Percentiles rank a stretch among this genome's conserved stretches.
phyloP scores from a whole-genome alignment of 2,888 invertebrate species.

The Balanococcus diminutus region DNA sequence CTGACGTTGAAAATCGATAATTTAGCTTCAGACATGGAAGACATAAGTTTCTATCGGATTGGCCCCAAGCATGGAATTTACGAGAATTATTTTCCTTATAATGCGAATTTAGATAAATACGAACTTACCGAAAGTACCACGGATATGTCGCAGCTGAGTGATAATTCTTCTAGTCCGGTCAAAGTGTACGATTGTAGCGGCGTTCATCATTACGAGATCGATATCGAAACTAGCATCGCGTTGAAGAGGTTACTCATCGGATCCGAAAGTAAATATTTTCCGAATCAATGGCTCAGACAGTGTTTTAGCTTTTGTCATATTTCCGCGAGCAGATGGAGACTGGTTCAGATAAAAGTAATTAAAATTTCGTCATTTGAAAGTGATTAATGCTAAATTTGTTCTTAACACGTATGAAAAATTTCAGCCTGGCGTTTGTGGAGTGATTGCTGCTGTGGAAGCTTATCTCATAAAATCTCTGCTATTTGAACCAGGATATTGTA shows the following conservation, averaged over 20 bases:
- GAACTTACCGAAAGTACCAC: conserved; percentile 36
- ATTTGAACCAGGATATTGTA: conserved; percentile 59
- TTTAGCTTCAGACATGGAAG: conserved; percentile 36
- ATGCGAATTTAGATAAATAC: conserved; percentile 10
- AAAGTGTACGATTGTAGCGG: neutral
- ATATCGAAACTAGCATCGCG: neutral
- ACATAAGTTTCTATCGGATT: conserved; percentile 42
- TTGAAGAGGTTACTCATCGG: conserved; percentile 43
- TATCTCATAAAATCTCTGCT: conserved; percentile 63
- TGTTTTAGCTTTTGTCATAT: conserved; percentile 51
- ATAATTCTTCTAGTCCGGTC: conserved; percentile 46
- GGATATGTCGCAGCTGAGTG: conserved; percentile 11
- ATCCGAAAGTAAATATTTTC: neutral
- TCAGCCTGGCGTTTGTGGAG: conserved; percentile 65
- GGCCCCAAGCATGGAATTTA: conserved; percentile 18
- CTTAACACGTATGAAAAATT: neutral
- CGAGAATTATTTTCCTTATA: neutral
- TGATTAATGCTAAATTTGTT: neutral
- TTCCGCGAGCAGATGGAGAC: conserved; percentile 37
- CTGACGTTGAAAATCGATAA: conserved; percentile 47
- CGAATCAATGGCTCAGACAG: conserved; percentile 36
- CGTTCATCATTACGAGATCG: conserved; percentile 17
- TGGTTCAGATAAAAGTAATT: conserved; percentile 47
- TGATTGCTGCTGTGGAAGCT: conserved; percentile 65
- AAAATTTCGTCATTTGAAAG: neutral